Evolutionary conservation across 2,797 vertebrate species (phyloP).

Genomic region (Pangasius macronema): DNA sequence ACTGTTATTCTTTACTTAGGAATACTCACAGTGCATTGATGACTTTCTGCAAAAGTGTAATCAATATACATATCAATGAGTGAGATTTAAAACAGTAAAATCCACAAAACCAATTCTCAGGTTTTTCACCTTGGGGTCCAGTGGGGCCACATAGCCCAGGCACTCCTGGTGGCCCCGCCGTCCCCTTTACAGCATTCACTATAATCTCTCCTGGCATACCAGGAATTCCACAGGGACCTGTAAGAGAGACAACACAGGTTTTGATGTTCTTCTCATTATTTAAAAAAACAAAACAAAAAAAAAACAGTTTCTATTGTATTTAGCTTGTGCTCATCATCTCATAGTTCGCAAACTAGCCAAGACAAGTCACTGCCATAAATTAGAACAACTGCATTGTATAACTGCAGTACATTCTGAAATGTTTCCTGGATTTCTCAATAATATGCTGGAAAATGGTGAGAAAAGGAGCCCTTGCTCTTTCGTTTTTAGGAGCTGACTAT

Average conservation of each 20-base stretch:
- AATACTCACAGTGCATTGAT: neutral
- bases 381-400: neutral
- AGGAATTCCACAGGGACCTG: conserved; percentile 54
- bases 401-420: neutral
- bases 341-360: neutral
- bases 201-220: conserved; percentile 58
- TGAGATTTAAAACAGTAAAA: neutral
- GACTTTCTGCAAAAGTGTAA: neutral
- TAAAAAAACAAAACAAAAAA: neutral
- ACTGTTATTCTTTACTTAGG: no score
- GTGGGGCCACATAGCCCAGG: conserved; percentile 56
- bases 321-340: neutral
- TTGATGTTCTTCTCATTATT: neutral
- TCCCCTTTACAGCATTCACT: conserved; percentile 56
- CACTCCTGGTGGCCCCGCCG: conserved; percentile 52
- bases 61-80: neutral
- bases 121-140: conserved; percentile 67
- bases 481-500: neutral
- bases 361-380: neutral
- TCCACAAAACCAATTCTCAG: neutral
- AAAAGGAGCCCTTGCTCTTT: neutral
- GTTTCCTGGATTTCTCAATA: neutral
- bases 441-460: neutral
- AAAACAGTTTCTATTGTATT: neutral
- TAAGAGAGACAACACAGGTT: neutral